Evolutionary conservation across 2,113 vertebrate species (phyloP).

Genomic region (Charina bottae): DNA sequence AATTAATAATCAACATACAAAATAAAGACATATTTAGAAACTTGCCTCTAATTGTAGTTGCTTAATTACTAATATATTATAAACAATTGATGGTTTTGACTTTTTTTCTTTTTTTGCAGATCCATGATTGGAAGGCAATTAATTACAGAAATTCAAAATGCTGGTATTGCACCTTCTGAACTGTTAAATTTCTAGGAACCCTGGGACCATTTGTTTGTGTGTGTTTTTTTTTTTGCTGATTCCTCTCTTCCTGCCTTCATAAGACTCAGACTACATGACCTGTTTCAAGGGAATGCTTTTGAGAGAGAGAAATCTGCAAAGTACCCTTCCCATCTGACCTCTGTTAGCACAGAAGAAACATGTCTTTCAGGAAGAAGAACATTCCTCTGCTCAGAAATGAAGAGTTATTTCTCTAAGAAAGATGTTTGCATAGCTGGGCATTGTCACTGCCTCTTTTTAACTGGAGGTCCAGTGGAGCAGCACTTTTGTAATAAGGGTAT

Average conservation of each 20-base stretch:
- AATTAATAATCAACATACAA: neutral
- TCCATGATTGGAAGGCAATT: conserved; percentile 78
- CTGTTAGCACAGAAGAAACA: conserved; percentile 67
- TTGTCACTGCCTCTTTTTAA: conserved; percentile 66
- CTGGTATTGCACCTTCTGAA: conserved; percentile 87
- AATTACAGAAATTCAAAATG: conserved; percentile 73
- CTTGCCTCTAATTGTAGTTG: neutral
- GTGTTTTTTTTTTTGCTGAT: conserved; percentile 56
- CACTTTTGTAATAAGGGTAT: conserved; percentile 72
- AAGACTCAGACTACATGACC: conserved; percentile 81
- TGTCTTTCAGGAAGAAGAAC: conserved; percentile 65
- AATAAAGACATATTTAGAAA: neutral
- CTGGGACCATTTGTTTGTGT: conserved; percentile 73
- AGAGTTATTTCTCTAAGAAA: conserved; percentile 65
- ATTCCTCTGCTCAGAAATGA: conserved; percentile 61
- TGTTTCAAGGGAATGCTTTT: conserved; percentile 75
- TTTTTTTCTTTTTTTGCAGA: conserved; percentile 78
- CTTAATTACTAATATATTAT: neutral
- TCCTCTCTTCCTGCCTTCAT: conserved; percentile 76
- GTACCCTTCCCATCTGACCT: conserved; percentile 64
- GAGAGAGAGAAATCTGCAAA: conserved; percentile 62
- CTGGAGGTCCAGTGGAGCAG: conserved; percentile 78
- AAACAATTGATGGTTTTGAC: conserved; percentile 4
- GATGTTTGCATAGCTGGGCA: conserved; percentile 62
- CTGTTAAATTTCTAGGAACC: conserved; percentile 72